These are phyloP conservation scores for Drosophila koepferae DNA, from an alignment of 2,888 invertebrate species.

Conservation along the genomic window DNA sequence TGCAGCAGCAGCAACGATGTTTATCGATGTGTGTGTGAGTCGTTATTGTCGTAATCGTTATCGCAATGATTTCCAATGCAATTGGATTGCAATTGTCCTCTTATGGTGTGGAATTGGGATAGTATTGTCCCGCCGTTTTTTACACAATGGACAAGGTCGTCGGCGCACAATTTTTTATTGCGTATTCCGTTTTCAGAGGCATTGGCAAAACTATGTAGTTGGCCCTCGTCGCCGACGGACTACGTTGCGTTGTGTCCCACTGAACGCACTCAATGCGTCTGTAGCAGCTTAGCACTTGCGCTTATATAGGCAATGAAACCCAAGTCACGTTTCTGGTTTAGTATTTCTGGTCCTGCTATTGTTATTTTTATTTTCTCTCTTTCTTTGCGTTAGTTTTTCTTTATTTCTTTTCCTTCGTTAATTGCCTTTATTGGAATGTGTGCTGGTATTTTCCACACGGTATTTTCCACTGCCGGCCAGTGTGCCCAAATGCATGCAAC, in stretches of 20 bases:
- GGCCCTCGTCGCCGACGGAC: neutral
- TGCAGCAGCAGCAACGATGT: slow-evolving; percentile 19
- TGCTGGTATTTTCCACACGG: slow-evolving; percentile 48
- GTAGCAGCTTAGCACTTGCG: slow-evolving; percentile 12
- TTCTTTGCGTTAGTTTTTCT: slow-evolving; percentile 36
- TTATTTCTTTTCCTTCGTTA: slow-evolving; percentile 43
- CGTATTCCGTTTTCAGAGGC: slow-evolving; percentile 56
- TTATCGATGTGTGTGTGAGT: slow-evolving; percentile 18
- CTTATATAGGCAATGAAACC: neutral
- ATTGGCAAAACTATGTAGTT: slow-evolving; percentile 28
- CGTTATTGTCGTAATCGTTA: slow-evolving; percentile 11
- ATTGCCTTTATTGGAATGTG: slow-evolving; percentile 64
- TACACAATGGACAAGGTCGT: slow-evolving; percentile 55
- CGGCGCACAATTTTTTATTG: slow-evolving; percentile 58
- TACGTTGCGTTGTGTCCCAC: slow-evolving; percentile 1
- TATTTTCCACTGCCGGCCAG: slow-evolving; percentile 46
- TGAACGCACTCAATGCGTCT: slow-evolving; percentile 13
- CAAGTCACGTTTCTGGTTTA: slow-evolving; percentile 46
- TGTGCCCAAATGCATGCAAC: slow-evolving; percentile 16
- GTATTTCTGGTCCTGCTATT: slow-evolving; percentile 51
- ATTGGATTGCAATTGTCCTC: slow-evolving; percentile 1
- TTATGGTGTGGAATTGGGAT: neutral
- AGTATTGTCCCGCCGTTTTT: slow-evolving; percentile 15
- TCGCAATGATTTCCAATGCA: slow-evolving; percentile 6
- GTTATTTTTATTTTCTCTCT: slow-evolving; percentile 37